phyloP scores from a whole-genome alignment of 1,140 invertebrate genomes.

The Cotesia chilonis region DNA sequence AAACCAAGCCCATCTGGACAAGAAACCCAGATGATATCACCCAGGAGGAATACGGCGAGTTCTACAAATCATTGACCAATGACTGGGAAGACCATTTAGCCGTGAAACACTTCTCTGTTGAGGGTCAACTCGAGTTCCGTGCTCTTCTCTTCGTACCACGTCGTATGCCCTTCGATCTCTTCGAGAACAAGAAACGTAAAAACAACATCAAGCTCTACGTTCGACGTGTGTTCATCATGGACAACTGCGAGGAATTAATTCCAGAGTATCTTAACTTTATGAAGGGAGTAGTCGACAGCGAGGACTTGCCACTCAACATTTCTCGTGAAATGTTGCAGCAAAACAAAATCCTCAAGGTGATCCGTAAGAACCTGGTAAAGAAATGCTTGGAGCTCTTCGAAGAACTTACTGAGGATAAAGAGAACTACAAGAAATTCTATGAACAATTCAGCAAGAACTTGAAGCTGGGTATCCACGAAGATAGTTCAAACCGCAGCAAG shows the following conservation, averaged over 20 bases:
- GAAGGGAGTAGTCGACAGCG: slow-evolving; percentile 97
- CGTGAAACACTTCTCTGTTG: slow-evolving; percentile 98
- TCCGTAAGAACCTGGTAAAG: slow-evolving; percentile 99
- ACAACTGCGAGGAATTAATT: slow-evolving; percentile 98
- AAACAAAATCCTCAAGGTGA: slow-evolving; percentile 98
- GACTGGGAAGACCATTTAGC: slow-evolving; percentile 99
- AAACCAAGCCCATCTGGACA: slow-evolving; percentile 99
- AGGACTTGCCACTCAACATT: slow-evolving; percentile 97
- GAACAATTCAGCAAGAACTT: slow-evolving; percentile 98
- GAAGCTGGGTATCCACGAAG: slow-evolving; percentile 98
- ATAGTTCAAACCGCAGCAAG: slow-evolving; percentile 93
- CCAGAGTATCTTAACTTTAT: slow-evolving; percentile 98
- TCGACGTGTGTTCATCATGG: slow-evolving; percentile 98
- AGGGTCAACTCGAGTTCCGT: slow-evolving; percentile 97
- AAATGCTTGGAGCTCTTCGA: slow-evolving; percentile 97
- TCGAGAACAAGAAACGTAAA: slow-evolving; percentile 98
- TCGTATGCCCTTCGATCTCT: slow-evolving; percentile 96
- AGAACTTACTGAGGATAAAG: slow-evolving; percentile 94
- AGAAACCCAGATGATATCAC: slow-evolving; percentile 97
- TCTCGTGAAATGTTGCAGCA: slow-evolving; percentile 99
- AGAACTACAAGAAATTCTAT: slow-evolving; percentile 98
- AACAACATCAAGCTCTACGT: slow-evolving; percentile 99
- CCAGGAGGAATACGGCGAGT: slow-evolving; percentile 98
- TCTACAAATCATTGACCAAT: slow-evolving; percentile 98
- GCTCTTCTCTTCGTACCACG: slow-evolving; percentile 95